Conservation (phyloP, 1,140 invertebrate species). For the Brachionus sp. region DNA sequence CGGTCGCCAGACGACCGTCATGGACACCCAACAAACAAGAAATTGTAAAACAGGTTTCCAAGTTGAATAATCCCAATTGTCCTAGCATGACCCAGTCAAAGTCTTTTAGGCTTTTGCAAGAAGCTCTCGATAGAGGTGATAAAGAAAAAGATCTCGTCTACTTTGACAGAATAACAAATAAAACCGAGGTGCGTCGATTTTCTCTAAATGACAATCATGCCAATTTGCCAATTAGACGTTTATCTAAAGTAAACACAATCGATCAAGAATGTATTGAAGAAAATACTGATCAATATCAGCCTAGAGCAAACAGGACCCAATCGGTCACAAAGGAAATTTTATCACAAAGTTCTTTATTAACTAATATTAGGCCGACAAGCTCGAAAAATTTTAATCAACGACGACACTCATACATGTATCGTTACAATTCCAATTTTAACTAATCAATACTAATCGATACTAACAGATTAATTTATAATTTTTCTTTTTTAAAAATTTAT, state of each 20-base stretch:
- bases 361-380: neutral
- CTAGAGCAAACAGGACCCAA: neutral
- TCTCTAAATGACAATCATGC: neutral
- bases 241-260: neutral
- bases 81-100: neutral
- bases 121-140: neutral
- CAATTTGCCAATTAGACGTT: neutral
- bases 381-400: neutral
- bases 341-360: neutral
- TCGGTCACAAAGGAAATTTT: neutral
- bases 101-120: neutral
- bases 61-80: neutral
- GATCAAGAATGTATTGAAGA: slow-evolving; percentile 18
- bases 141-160: neutral
- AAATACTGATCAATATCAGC: neutral
- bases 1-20: neutral
- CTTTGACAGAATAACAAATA: neutral
- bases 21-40: neutral
- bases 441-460: neutral
- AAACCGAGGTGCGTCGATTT: neutral
- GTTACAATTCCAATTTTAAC: neutral
- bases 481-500: neutral
- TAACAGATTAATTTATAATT: neutral
- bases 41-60: neutral
- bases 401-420: slow-evolving; percentile 28